A percentile compares a stretch with the other conserved stretches of the same genome.
Conservation (phyloP, 1,140 invertebrate genomes). For the Heliothis subflexa region DNA sequence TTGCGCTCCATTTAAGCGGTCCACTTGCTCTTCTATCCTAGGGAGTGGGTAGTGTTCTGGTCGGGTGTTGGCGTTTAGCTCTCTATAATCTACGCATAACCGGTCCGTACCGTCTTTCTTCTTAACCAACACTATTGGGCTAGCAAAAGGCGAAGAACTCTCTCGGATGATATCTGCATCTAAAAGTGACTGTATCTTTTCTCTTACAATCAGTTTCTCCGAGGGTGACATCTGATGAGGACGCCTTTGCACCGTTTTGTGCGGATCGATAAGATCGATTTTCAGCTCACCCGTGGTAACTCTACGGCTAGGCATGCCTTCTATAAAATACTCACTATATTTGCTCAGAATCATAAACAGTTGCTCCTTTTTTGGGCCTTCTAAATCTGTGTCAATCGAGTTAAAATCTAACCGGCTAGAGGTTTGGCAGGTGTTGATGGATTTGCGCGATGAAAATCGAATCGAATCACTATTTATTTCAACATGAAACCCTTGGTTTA, state of each 20-base stretch:
- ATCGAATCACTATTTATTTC: no score
- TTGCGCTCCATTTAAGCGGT: background rate
- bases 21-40: background rate
- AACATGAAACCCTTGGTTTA: no score
- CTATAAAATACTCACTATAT: background rate
- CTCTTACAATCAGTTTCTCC: no score
- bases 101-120: background rate
- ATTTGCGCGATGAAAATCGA: no score
- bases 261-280: background rate
- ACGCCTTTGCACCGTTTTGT: background rate
- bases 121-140: background rate
- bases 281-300: no score
- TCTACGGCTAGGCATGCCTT: no score
- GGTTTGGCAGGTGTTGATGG: no score
- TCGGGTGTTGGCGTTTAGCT: background rate
- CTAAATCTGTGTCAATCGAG: no score
- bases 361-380: no score
- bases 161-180: background rate
- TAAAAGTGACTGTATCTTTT: background rate
- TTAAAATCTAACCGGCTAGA: no score
- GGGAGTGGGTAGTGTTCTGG: background rate
- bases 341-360: background rate
- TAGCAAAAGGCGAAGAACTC: background rate
- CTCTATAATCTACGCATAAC: background rate
- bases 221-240: no score